A percentile compares a stretch with the other conserved stretches of the same genome.
Conservation (phyloP, 2,888 invertebrate species). For the Octonoba sinensis region DNA sequence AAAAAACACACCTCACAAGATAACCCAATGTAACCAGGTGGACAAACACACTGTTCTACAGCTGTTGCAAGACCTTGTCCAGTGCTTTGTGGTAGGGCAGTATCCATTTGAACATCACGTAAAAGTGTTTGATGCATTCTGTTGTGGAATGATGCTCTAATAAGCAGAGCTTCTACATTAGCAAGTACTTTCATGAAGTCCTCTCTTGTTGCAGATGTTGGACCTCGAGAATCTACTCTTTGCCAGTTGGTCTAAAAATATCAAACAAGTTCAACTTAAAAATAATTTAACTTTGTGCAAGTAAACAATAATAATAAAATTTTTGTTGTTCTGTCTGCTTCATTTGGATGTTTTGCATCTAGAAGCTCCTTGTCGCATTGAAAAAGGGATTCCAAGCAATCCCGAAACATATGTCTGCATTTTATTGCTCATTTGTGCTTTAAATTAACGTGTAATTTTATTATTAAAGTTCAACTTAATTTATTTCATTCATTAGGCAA, state of each 20-base stretch:
- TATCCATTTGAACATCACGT: slow-evolving; percentile 88
- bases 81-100: slow-evolving; percentile 80
- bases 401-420: too few species aligned
- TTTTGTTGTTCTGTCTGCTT: too few species aligned
- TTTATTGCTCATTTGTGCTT: too few species aligned
- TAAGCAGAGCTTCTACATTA: slow-evolving; percentile 84
- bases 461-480: background rate
- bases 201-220: slow-evolving; percentile 77
- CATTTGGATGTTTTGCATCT: too few species aligned
- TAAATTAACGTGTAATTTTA: too few species aligned
- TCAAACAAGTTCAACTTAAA: background rate
- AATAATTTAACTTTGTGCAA: background rate
- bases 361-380: too few species aligned
- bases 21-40: slow-evolving; percentile 73
- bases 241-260: slow-evolving; percentile 68
- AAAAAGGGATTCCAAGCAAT: too few species aligned
- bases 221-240: slow-evolving; percentile 66
- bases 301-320: too few species aligned
- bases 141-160: slow-evolving; percentile 82
- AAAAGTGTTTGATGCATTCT: slow-evolving; percentile 79
- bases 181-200: slow-evolving; percentile 88
- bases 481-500: background rate
- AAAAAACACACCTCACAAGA: slow-evolving; percentile 74
- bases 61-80: slow-evolving; percentile 72
- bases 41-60: slow-evolving; percentile 74